Base-by-base conservation (phyloP, 2,888 invertebrate genomes). In the Temnothorax unifasciatus region DNA sequence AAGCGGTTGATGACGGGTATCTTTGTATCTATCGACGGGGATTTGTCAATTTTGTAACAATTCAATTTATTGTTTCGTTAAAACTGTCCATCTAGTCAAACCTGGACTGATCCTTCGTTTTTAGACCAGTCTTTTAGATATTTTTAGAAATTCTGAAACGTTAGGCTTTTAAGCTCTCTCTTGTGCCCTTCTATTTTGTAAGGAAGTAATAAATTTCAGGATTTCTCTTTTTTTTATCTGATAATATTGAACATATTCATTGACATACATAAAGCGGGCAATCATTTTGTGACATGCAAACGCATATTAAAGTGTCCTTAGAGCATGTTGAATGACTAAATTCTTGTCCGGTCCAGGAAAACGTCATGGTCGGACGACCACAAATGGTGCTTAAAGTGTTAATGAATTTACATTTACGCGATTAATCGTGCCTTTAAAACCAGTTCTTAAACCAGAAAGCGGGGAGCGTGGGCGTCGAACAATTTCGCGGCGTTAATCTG, bases 401-500 rank as follows among this genome's bases (percentile, higher is more conserved):
- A 79, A 79, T 79, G 71, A 79, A 79, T 79, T 77, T 66, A 66
- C 18, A 63, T 75, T 54, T 41, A 25, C 64, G 18, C 44, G 63
- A 21, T 77, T 57, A 76, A 76, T 66, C 21, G 69, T 34, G 21
- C 29, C 79, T 79, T 66, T 34, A 21, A 44, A 79, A 79, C 69
- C 44, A 59, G 79, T 79, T 69, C 47, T 68, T 25, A 29, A n/a
- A 21, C 18, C 57, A 9, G 13, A n/a, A 9, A 54, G 21, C 18
- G 15, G 25, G 18, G 25, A 76, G 25, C 57, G 71, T 79, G 21
- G 79, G 79, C 77, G 77, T 44, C 15, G 15, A n/a, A 57, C 77
- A 69, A 29, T 57, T 44, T 64, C 18, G 66, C 21, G 75, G 63
- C 18, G 76, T 79, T 79, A 79, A 79, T 79, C 79, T 79, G 71